A percentile compares a stretch with the other conserved stretches of the same genome.
phyloP scores from a whole-genome alignment of 2,888 invertebrate species.

The Callimorpha dominula region DNA sequence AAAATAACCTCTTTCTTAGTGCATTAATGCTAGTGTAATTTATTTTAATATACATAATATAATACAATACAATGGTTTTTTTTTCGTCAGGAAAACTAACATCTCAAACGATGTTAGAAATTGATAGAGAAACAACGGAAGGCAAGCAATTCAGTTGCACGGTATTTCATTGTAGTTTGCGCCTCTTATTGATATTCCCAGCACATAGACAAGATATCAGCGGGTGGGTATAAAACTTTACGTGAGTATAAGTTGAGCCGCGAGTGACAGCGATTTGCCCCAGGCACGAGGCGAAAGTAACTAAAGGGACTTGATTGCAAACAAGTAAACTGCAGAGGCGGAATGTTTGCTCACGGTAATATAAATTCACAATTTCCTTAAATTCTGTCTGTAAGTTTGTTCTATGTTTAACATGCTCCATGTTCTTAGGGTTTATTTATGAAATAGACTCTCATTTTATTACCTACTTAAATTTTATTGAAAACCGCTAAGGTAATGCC shows the following conservation, averaged over 20 bases:
- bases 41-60: neutral
- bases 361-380: slow-evolving; percentile 43
- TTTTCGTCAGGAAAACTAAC: neutral
- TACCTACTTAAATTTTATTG: slow-evolving; percentile 39
- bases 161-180: slow-evolving; percentile 74
- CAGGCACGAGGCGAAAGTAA: slow-evolving; percentile 22
- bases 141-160: slow-evolving; percentile 63
- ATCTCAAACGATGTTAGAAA: slow-evolving; percentile 18
- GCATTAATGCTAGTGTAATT: neutral
- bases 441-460: slow-evolving; percentile 43
- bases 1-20: neutral
- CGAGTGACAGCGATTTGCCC: slow-evolving; percentile 53
- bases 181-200: slow-evolving; percentile 75
- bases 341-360: slow-evolving; percentile 43
- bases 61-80: neutral
- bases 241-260: slow-evolving; percentile 53
- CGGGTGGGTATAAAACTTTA: slow-evolving; percentile 74
- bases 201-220: slow-evolving; percentile 72
- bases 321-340: slow-evolving; percentile 38
- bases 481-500: slow-evolving; percentile 29
- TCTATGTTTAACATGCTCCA: slow-evolving; percentile 9
- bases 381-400: slow-evolving; percentile 17
- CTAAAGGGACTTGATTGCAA: slow-evolving; percentile 39
- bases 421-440: slow-evolving; percentile 22
- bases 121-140: slow-evolving; percentile 55